phyloP scores from a whole-genome alignment of 1,140 invertebrate species.

The Leucophenga varia region DNA sequence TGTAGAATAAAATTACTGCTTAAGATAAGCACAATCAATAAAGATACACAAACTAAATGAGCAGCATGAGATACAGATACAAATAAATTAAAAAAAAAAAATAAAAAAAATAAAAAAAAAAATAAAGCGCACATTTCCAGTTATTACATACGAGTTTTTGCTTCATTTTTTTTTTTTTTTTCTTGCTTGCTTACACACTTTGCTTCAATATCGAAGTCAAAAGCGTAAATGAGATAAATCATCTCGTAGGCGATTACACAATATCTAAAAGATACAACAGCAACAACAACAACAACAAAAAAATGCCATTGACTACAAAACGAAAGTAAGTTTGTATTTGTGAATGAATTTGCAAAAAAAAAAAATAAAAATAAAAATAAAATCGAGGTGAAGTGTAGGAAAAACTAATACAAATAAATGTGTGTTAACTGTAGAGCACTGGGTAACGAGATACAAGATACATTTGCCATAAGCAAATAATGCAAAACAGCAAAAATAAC shows the following conservation, averaged over 20 bases:
- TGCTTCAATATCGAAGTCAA: background rate
- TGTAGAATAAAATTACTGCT: no score
- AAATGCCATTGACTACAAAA: background rate
- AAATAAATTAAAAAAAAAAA: conserved; percentile 21
- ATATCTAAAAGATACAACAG: conserved; percentile 18
- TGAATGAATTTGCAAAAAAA: no score
- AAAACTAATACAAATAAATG: no score
- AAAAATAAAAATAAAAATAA: no score
- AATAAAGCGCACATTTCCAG: background rate
- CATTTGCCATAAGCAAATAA: background rate
- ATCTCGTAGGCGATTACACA: conserved; percentile 54
- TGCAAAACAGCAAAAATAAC: background rate
- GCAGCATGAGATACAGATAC: conserved; percentile 29
- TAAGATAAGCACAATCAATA: no score
- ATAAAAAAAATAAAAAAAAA: conserved; percentile 18
- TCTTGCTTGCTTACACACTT: background rate
- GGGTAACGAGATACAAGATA: background rate
- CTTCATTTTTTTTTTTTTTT: background rate
- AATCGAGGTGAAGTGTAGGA: no score
- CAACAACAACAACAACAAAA: background rate
- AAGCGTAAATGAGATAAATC: conserved; percentile 44
- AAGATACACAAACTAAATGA: conserved; percentile 26
- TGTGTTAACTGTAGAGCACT: no score
- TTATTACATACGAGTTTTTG: background rate
- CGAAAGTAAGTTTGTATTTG: conserved; percentile 2